Evolutionary conservation across 2,888 invertebrate genomes (phyloP).

Genomic region (Horisme vitalbata): DNA sequence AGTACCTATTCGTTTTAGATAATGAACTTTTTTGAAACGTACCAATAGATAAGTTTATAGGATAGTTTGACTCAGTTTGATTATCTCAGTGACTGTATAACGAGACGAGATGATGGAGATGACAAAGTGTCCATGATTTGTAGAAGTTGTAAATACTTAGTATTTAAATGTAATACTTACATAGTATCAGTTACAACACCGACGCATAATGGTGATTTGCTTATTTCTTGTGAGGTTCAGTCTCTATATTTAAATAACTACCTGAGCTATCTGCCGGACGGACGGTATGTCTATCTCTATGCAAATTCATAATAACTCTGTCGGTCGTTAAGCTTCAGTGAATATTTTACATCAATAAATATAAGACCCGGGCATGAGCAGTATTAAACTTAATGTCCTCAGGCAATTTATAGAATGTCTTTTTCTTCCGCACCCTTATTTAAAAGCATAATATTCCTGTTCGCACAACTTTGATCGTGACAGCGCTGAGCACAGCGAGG

Average conservation of each 20-base stretch:
- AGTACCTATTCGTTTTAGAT: too few species aligned
- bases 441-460: conserved; percentile 53
- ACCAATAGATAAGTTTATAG: too few species aligned
- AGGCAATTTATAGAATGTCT: conserved; percentile 46
- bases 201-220: too few species aligned
- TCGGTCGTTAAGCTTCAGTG: conserved; percentile 23
- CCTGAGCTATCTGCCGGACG: neutral
- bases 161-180: too few species aligned
- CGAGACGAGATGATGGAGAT: too few species aligned
- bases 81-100: too few species aligned
- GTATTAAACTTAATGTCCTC: conserved; percentile 42
- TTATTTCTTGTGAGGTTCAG: neutral
- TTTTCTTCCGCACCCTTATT: conserved; percentile 47
- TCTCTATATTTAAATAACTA: neutral
- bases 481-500: conserved; percentile 58
- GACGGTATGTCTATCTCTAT: neutral
- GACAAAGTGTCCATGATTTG: too few species aligned
- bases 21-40: too few species aligned
- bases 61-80: too few species aligned
- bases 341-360: conserved; percentile 31
- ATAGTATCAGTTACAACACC: too few species aligned
- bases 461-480: conserved; percentile 60
- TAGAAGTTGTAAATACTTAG: too few species aligned
- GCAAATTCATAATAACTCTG: conserved; percentile 16
- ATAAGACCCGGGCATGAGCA: conserved; percentile 26